Conservation (phyloP, 2,888 invertebrate species). For the Dysmachus trigonus region DNA sequence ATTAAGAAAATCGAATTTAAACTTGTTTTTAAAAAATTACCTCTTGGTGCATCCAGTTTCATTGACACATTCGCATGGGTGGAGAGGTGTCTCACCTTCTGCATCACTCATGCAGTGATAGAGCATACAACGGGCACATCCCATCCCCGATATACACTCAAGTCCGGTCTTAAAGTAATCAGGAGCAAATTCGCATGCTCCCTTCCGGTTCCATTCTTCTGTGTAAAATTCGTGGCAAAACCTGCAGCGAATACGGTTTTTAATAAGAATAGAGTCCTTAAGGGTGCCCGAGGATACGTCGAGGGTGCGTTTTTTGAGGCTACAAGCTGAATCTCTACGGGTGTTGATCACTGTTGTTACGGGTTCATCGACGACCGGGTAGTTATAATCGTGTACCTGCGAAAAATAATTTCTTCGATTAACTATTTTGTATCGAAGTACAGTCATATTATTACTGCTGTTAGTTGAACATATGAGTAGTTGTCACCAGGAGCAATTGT, state of each 20-base stretch:
- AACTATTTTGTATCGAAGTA: conserved; percentile 17
- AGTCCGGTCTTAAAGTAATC: conserved; percentile 83
- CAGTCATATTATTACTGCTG: conserved; percentile 66
- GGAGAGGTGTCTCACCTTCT: conserved; percentile 86
- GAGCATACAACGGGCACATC: conserved; percentile 87
- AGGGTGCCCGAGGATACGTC: conserved; percentile 62
- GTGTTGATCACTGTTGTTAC: conserved; percentile 60
- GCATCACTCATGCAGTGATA: conserved; percentile 94
- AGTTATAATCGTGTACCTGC: conserved; percentile 84
- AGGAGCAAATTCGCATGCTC: conserved; percentile 87
- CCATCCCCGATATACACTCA: conserved; percentile 83
- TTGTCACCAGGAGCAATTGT: conserved; percentile 69
- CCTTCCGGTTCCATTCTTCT: conserved; percentile 85
- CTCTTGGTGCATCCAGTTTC: conserved; percentile 80
- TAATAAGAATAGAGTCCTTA: conserved; percentile 58
- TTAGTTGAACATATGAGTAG: conserved; percentile 86
- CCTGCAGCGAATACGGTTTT: conserved; percentile 66
- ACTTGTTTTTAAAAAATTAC: conserved; percentile 54
- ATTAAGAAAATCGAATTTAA: background rate
- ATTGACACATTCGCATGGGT: conserved; percentile 83
- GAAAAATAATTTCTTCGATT: conserved; percentile 40
- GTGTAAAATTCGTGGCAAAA: conserved; percentile 84
- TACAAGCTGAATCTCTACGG: conserved; percentile 68
- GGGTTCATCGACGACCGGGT: conserved; percentile 70
- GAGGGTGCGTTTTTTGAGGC: conserved; percentile 73